A percentile compares a stretch with the other conserved stretches of the same genome.
These are phyloP conservation scores for Chrosomus eos DNA, from an alignment of 2,797 vertebrate species.

Conservation along the genomic window DNA sequence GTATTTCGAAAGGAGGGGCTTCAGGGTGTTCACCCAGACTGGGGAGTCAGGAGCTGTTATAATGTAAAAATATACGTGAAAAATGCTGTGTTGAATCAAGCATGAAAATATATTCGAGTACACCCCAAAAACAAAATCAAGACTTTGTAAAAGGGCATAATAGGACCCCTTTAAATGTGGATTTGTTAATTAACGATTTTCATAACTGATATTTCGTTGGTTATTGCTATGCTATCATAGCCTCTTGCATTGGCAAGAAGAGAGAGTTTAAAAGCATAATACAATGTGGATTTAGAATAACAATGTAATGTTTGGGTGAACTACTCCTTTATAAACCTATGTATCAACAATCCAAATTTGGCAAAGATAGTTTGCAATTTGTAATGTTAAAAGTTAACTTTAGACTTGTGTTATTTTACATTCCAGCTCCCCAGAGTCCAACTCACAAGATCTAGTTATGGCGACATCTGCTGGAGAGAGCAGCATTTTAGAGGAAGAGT, in stretches of 20 bases:
- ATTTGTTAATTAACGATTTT: background rate
- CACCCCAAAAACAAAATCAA: too few relatives aligned
- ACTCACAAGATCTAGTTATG: constrained; percentile 60
- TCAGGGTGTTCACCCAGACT: too few relatives aligned
- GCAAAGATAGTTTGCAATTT: background rate
- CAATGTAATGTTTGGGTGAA: background rate
- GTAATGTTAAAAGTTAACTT: background rate
- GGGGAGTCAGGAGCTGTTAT: too few relatives aligned
- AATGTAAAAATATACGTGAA: too few relatives aligned
- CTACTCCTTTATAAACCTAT: background rate
- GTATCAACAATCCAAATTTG: background rate
- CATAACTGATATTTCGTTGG: background rate
- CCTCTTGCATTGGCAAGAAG: background rate
- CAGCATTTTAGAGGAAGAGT: constrained; percentile 76
- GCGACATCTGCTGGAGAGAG: constrained; percentile 67
- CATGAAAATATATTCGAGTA: too few relatives aligned
- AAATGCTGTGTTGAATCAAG: too few relatives aligned
- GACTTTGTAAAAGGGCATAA: too few relatives aligned
- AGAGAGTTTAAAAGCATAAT: background rate
- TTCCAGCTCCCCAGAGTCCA: background rate
- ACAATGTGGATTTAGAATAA: background rate
- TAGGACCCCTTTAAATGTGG: background rate
- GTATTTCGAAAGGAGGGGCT: too few relatives aligned
- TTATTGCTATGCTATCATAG: background rate
- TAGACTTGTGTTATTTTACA: background rate